A percentile compares a stretch with the other conserved stretches of the same genome.
These are phyloP conservation scores for Bucorvus abyssinicus DNA, from an alignment of 2,797 vertebrate species.

Conservation along the genomic window DNA sequence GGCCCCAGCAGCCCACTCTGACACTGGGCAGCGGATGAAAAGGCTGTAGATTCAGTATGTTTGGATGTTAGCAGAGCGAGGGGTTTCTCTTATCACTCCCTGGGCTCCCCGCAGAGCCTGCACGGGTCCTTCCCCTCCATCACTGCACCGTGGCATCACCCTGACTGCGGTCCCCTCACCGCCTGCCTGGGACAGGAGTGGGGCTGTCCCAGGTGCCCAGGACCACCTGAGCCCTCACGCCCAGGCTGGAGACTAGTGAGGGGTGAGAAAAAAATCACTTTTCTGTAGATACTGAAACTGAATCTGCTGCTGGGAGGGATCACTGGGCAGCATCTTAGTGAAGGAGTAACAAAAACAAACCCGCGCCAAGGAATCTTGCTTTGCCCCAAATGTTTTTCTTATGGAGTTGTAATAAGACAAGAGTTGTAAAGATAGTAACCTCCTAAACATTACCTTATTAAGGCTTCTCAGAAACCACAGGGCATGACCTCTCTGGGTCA, in stretches of 20 bases:
- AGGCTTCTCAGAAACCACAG: conserved; percentile 83
- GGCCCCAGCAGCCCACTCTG: neutral
- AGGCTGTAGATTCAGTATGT: neutral
- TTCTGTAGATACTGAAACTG: conserved; percentile 7
- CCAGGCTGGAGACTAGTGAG: neutral
- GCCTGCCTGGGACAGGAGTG: neutral
- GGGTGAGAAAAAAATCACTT: neutral
- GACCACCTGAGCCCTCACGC: neutral
- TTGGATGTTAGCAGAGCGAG: neutral
- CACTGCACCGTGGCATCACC: rapidly evolving
- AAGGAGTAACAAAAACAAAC: conserved; percentile 47
- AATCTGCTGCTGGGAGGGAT: neutral
- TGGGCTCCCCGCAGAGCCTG: neutral
- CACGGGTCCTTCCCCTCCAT: neutral
- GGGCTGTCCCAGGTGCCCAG: neutral
- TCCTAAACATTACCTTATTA: conserved; percentile 98
- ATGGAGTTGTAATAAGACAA: conserved; percentile 68
- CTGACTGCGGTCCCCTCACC: rapidly evolving
- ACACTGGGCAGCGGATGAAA: neutral
- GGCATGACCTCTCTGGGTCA: conserved; percentile 77
- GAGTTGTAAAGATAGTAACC: conserved; percentile 76
- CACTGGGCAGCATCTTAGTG: neutral
- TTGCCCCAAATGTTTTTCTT: conserved; percentile 72
- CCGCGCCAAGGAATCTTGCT: conserved; percentile 52
- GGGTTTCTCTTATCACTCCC: neutral